Base-by-base conservation (phyloP, 2,888 invertebrate genomes). In the Disparrhopalites patrizii region DNA sequence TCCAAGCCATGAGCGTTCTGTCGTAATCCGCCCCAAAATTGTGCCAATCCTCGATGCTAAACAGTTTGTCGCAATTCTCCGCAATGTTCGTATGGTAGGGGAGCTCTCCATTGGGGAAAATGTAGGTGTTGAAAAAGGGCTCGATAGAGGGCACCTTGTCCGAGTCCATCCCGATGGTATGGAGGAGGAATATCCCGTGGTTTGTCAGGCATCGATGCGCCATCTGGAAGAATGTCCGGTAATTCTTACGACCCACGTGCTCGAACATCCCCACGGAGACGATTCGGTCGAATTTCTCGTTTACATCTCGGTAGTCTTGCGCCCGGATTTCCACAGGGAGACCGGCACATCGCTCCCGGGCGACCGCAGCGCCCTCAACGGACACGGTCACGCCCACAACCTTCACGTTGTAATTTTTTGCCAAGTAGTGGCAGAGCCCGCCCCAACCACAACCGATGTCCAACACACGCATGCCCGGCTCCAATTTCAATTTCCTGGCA, bases 41-140 rank as follows among this genome's bases (percentile, higher is more conserved):
- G 47, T 74, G 72, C 71, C 71, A 72, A 52, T 74, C 74, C 38
- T 74, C 74, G 36, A 73, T 38, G 1, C 70, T 62, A 47, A 74
- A 74, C 3, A 70, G 55, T 10, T 64, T 66, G 15, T 73, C 70
- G 18, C 43, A 58, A 10, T 62, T 54, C 40, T 67, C 62, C 0
- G 69, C 58, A 18, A 74, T 69, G 18, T 72, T 68, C 23, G 71
- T 69, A 43, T 72, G 68, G 33, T 72, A 70, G 2, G 74, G 74
- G 20, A 74, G 67, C 69, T 27, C 23, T 3, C 58, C 74, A 67
- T 74, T 74, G 7, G 72, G 70, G 64, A 74, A 74, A 51, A 74
- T 74, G 62, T 74, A 72, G 5, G 40, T 71, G 65, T 72, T 66
- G 62, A 71, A 71, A 71, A 72, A 72, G 28, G 70, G 70, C 47